A percentile compares a stretch with the other conserved stretches of the same genome.
These are phyloP conservation scores for Drosophila parthenogenetica DNA, from an alignment of 2,888 invertebrate genomes.

Conservation along the genomic window DNA sequence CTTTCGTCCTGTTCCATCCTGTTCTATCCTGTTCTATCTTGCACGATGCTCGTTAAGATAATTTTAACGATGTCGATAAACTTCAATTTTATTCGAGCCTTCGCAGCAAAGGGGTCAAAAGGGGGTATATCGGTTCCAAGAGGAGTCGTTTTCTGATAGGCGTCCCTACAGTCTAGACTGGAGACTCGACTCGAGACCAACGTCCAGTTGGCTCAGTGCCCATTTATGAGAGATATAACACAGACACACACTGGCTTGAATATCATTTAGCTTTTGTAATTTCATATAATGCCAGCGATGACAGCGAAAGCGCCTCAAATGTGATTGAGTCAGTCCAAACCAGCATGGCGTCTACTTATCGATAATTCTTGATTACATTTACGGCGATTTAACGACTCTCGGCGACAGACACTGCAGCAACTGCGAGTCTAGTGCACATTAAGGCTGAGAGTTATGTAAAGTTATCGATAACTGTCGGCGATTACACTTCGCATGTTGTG, in stretches of 20 bases:
- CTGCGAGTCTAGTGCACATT: background rate
- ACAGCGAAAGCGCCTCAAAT: constrained; percentile 26
- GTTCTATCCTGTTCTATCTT: constrained; percentile 20
- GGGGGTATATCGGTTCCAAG: background rate
- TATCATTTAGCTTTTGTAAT: constrained; percentile 68
- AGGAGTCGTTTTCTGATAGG: background rate
- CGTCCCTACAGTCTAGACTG: background rate
- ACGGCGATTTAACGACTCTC: constrained; percentile 10
- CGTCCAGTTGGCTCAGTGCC: constrained; percentile 42
- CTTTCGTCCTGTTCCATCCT: constrained; percentile 12
- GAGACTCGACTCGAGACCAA: constrained; percentile 1
- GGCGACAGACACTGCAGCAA: background rate
- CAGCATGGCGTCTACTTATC: constrained; percentile 36
- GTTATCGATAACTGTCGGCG: no score
- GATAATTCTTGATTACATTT: constrained; percentile 69
- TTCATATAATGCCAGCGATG: constrained; percentile 60
- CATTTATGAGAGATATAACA: constrained; percentile 44
- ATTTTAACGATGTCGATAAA: constrained; percentile 80
- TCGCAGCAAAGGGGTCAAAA: background rate
- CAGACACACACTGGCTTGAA: constrained; percentile 47
- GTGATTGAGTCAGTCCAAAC: constrained; percentile 27
- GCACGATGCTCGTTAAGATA: constrained; percentile 76
- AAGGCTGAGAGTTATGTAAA: background rate
- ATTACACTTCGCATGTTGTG: no score
- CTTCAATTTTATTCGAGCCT: constrained; percentile 74